A percentile compares a stretch with the other conserved stretches of the same genome.
These are phyloP conservation scores for Gryllus longicercus DNA, from an alignment of 2,888 invertebrate genomes.

Conservation along the genomic window DNA sequence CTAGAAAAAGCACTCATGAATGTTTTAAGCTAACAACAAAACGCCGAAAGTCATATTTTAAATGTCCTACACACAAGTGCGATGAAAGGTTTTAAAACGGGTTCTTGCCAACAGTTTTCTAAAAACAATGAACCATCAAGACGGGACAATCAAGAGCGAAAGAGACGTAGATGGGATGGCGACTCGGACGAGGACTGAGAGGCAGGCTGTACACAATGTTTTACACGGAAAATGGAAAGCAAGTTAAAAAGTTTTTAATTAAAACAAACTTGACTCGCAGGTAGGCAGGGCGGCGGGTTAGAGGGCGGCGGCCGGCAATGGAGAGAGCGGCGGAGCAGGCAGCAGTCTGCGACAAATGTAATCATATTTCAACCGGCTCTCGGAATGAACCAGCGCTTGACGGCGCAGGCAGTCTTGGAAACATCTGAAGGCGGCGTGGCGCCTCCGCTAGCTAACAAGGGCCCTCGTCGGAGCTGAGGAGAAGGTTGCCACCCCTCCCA, in stretches of 20 bases:
- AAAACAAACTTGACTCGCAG: constrained; percentile 31
- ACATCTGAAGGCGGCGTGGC: background rate
- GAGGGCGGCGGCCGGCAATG: background rate
- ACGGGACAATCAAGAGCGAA: background rate
- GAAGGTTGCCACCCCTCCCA: background rate
- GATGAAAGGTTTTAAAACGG: background rate
- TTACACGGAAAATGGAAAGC: constrained; percentile 21
- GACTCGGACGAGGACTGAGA: too few relatives aligned
- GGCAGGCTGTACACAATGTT: background rate
- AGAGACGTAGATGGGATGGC: background rate
- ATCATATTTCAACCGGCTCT: background rate
- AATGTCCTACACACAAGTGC: background rate
- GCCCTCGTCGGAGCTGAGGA: too few relatives aligned
- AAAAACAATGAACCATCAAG: constrained; percentile 5
- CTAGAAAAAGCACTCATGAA: background rate
- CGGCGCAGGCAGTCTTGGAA: background rate
- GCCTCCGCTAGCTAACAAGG: background rate
- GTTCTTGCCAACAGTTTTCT: background rate
- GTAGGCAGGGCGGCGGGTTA: background rate
- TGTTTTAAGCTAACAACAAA: background rate
- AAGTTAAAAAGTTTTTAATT: constrained; percentile 34
- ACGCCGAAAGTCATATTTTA: background rate
- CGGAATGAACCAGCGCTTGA: background rate
- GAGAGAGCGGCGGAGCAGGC: background rate
- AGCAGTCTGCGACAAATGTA: constrained; percentile 6